Evolutionary conservation across 2,113 vertebrate genomes (phyloP), one percentile per base, ranked within the genome.

Genomic region (Syrmaticus mikado): DNA sequence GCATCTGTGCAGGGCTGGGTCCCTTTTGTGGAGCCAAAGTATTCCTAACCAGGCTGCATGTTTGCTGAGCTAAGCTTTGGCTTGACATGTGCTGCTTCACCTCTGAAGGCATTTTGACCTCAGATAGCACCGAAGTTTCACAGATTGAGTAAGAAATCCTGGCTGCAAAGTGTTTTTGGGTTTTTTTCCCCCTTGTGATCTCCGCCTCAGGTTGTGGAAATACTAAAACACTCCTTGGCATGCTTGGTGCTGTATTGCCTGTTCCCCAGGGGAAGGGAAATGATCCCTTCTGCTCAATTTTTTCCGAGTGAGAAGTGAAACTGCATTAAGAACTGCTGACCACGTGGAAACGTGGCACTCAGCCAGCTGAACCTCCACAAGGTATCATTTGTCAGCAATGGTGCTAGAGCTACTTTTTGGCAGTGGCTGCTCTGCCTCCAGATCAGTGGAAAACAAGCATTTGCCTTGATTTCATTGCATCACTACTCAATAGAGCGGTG

Each of bases 401-500:
- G 62, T 79, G 62, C 62, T 83, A 55, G 5, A 68, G 67, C 91
- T 83, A 89, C 71, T n/a, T 76, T 76, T 76, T 85, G 77, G 74
- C 1, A 7, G 57, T 0, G 0, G 2, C 72, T 70, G 46, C 53
- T 48, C 82, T 94, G 67, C 71, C 71, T 65, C n/a, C n/a, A 7
- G 62, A 89, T 87, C 71, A 89, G 48, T 76, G 64, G 40, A 92
- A 95, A 91, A 64, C 1, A 13, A 79, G 8, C 60, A 32, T 79
- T 65, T 75, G 52, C 74, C 82, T 89, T 38, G 70, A 87, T 62
- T 19, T 79, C 25, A 53, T 76, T 79, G 50, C 7, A 0, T 94
- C 87, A 76, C 66, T 48, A 84, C 75, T 36, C 43, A 85, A 89
- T 91, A 89, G 52, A 94, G 82, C 91, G 22, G 5, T 48, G 40